These are phyloP conservation scores for Zoanthus gigantus DNA, from an alignment of 92 coral and sea anemone species.

Conservation along the genomic window DNA sequence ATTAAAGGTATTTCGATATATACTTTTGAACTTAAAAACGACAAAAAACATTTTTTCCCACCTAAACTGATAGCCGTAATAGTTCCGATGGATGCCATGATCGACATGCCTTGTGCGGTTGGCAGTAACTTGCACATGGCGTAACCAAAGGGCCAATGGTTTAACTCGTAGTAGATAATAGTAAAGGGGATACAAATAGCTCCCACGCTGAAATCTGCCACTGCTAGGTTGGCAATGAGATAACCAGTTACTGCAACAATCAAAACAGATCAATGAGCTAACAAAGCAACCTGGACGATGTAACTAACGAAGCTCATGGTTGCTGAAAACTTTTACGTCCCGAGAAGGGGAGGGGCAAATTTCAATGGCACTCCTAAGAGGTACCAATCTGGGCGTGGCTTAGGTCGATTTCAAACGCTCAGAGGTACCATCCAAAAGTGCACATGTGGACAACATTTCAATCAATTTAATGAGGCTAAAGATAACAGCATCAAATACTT, in stretches of 20 bases:
- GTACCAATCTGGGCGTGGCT: no score
- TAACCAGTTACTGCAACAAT: constrained; percentile 89
- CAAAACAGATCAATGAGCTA: background rate
- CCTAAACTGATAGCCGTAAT: constrained; percentile 92
- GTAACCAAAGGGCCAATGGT: constrained; percentile 91
- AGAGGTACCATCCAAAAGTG: no score
- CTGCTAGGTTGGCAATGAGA: constrained; percentile 92
- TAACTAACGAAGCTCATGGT: no score
- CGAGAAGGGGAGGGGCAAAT: no score
- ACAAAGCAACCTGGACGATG: background rate
- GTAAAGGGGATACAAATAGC: constrained; percentile 91
- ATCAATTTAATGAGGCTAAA: no score
- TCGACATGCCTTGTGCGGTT: constrained; percentile 83
- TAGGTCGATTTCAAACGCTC: no score
- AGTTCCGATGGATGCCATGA: constrained; percentile 97
- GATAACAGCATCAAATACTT: no score
- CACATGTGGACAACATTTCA: no score
- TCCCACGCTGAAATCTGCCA: constrained; percentile 93
- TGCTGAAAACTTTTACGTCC: no score
- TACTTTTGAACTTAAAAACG: background rate
- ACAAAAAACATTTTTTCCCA: constrained; percentile 41
- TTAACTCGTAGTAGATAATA: constrained; percentile 78
- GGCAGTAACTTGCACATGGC: constrained; percentile 90
- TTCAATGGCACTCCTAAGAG: no score
- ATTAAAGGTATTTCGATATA: no score